Evolutionary conservation across 1,140 invertebrate genomes (phyloP), one percentile per base, ranked within the genome.

Genomic region (Diorhabda elongata): DNA sequence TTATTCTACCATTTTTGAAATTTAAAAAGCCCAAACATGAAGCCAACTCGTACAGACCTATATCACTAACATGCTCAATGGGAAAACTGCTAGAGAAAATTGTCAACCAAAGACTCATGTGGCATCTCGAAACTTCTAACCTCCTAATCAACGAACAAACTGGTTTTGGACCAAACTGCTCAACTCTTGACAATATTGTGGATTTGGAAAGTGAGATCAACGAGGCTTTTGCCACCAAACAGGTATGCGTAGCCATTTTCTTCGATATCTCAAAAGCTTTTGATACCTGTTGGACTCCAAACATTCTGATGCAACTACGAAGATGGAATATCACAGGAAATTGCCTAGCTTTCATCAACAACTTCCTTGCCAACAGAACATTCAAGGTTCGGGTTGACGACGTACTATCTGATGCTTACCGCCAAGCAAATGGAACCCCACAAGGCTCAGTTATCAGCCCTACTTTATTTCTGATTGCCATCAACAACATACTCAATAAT

Each of bases 1-100:
- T 64, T 8, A 64, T 70, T 4, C 11, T 70, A 4, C 69, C 69
- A 7, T 58, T 70, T 26, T 41, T 56, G 4, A 70, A 70, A 67
- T 11, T 41, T 44, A 47, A 63, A 7, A 70, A 67, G 52, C 26
- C 64, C 5, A 42, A 60, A 43, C n/a, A 42, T 4, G 56, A 62
- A 63, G 44, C 60, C 41, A 44, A 62, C 9, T 66, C 64, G 6
- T 70, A 66, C 44, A 61, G 69, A 26, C 65, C 64, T 8, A 66
- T 70, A n/a, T 60, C 60, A 42, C 66, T 70, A 3, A 67, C 69
- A 8, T 67, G 65, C 26, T 42, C 52, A 42, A 63, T 67, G 65
- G 43, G 69, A 41, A 70, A 64, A 67, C 26, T 70, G 4, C n/a
- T 70, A 57, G 69, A 70, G 59, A 62, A 57, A 58, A 70, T 70